Conservation (phyloP, 2,113 vertebrate species). For the Platysternon megacephalum region DNA sequence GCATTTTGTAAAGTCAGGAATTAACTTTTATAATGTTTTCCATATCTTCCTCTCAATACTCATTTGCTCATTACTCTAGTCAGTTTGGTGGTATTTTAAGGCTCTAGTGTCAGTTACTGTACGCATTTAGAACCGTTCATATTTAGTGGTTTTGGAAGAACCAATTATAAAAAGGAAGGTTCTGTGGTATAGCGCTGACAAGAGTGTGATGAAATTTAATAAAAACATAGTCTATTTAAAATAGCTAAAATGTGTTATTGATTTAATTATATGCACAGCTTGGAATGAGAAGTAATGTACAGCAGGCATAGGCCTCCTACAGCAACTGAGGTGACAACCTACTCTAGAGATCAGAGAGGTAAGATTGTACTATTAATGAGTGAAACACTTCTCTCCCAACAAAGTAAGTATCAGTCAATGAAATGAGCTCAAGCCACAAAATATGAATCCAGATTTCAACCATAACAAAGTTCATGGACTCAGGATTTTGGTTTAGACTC, state of each 20-base stretch:
- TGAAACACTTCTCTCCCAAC: constrained; percentile 51
- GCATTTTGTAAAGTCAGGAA: background rate
- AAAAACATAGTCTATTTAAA: constrained; percentile 47
- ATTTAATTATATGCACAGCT: constrained; percentile 46
- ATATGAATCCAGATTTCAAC: background rate
- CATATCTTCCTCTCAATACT: background rate
- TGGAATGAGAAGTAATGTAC: constrained; percentile 24
- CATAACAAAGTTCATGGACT: constrained; percentile 51
- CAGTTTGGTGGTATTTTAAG: background rate
- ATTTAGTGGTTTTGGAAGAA: constrained; percentile 11
- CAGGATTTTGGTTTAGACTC: constrained; percentile 16
- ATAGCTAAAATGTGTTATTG: constrained; percentile 30
- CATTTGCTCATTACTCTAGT: background rate
- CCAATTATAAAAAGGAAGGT: constrained; percentile 35
- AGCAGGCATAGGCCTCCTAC: background rate
- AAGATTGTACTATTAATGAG: constrained; percentile 1
- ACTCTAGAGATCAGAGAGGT: background rate
- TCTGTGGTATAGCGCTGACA: constrained; percentile 43
- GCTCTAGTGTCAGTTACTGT: constrained; percentile 4
- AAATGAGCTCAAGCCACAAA: constrained; percentile 47
- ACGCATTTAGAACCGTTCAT: constrained; percentile 10
- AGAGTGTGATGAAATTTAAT: constrained; percentile 39
- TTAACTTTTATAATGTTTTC: background rate
- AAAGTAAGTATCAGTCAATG: constrained; percentile 62
- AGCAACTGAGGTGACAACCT: background rate